Evolutionary conservation across 2,888 invertebrate species (phyloP).

Genomic region (Dilophus febrilis): DNA sequence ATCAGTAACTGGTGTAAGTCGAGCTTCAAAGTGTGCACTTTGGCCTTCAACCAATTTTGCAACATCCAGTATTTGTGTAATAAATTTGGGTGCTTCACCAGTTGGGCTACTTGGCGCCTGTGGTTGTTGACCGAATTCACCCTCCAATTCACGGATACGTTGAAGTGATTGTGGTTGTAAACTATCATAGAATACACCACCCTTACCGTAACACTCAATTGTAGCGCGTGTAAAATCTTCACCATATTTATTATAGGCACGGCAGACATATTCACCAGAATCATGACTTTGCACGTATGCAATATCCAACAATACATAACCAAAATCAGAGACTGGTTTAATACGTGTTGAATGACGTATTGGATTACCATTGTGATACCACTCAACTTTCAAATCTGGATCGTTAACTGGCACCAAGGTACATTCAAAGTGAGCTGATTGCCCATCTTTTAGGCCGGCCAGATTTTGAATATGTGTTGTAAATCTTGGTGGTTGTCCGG

Average conservation of each 20-base stretch:
- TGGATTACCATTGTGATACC: constrained; percentile 89
- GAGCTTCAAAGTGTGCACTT: constrained; percentile 84
- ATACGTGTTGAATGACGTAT: constrained; percentile 78
- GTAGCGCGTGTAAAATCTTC: constrained; percentile 78
- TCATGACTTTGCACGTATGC: constrained; percentile 88
- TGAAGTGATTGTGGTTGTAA: constrained; percentile 83
- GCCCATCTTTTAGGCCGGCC: constrained; percentile 76
- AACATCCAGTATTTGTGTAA: constrained; percentile 71
- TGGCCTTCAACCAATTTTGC: constrained; percentile 84
- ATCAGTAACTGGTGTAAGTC: constrained; percentile 84
- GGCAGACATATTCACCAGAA: constrained; percentile 83
- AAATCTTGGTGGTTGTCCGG: constrained; percentile 75
- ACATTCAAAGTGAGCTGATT: constrained; percentile 90
- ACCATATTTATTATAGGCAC: constrained; percentile 79
- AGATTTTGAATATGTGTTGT: constrained; percentile 74
- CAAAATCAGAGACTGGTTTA: constrained; percentile 88
- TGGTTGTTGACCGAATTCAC: constrained; percentile 42
- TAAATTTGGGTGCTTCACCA: constrained; percentile 73
- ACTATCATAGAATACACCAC: constrained; percentile 76
- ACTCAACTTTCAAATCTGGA: constrained; percentile 85
- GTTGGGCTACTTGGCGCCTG: constrained; percentile 45
- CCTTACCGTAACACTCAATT: constrained; percentile 64
- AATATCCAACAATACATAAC: constrained; percentile 86
- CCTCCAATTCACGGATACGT: constrained; percentile 72
- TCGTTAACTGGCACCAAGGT: constrained; percentile 87